A percentile compares a stretch with the other conserved stretches of the same genome.
phyloP scores from a whole-genome alignment of 2,888 invertebrate genomes.

The Blastobasis adustella region DNA sequence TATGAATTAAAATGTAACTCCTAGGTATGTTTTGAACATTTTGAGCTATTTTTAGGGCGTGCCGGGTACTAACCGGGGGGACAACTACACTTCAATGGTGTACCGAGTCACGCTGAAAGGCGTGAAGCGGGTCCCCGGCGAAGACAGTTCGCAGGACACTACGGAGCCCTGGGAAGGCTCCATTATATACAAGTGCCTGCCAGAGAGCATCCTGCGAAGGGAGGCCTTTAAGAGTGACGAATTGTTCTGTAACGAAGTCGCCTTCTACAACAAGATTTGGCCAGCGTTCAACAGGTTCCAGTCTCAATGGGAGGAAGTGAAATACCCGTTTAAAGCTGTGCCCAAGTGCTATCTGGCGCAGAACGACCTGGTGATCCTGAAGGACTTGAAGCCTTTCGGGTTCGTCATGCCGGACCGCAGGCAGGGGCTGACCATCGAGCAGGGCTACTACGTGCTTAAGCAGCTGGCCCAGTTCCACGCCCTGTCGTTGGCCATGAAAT shows the following conservation, averaged over 20 bases:
- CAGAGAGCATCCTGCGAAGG: conserved; percentile 77
- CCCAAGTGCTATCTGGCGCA: conserved; percentile 77
- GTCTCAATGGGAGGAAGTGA: conserved; percentile 46
- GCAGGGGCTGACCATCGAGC: conserved; percentile 75
- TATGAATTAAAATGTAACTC: neutral
- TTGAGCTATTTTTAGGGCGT: conserved; percentile 60
- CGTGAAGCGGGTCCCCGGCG: conserved; percentile 28
- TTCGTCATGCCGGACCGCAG: conserved; percentile 79
- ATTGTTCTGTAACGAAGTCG: conserved; percentile 82
- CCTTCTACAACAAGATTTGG: conserved; percentile 82
- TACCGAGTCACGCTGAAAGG: conserved; percentile 79
- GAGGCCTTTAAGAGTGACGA: conserved; percentile 82
- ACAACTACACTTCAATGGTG: conserved; percentile 84
- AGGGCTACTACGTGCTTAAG: conserved; percentile 74
- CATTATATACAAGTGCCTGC: conserved; percentile 82
- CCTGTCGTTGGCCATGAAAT: conserved; percentile 77
- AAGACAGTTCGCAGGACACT: conserved; percentile 15
- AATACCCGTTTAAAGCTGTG: conserved; percentile 67
- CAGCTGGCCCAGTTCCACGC: conserved; percentile 79
- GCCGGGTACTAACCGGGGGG: conserved; percentile 82
- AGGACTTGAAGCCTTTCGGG: conserved; percentile 76
- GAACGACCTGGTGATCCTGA: conserved; percentile 73
- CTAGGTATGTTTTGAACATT: neutral
- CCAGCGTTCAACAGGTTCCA: conserved; percentile 78
- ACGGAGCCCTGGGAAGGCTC: conserved; percentile 77